A percentile compares a stretch with the other conserved stretches of the same genome.
phyloP scores from a whole-genome alignment of 2,113 vertebrate genomes.

The Odocoileus virginianus region DNA sequence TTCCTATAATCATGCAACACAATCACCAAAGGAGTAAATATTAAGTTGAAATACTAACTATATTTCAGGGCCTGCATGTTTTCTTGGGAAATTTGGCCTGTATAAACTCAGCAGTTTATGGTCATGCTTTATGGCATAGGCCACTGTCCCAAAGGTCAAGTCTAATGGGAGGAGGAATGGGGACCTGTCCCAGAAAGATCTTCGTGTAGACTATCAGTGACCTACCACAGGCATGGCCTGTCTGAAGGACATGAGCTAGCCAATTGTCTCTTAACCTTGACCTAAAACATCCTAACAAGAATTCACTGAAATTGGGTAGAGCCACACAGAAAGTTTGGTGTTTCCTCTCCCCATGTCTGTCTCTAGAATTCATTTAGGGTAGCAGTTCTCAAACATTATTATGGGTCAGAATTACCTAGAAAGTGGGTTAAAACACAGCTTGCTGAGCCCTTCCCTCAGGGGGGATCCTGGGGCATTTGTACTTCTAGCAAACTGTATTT shows the following conservation, averaged over 20 bases:
- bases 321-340: not conserved
- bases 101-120: not conserved
- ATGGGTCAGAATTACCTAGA: not conserved
- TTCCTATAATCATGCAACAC: not conserved
- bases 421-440: not conserved
- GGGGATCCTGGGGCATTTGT: not conserved
- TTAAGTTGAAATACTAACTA: not conserved
- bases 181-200: not conserved
- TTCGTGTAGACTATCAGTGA: not conserved
- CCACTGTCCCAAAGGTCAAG: not conserved
- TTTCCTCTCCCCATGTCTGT: not conserved
- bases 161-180: not conserved
- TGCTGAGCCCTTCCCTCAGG: not conserved
- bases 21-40: not conserved
- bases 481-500: not conserved
- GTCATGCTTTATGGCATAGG: not conserved
- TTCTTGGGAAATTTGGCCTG: not conserved
- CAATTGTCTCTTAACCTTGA: not conserved
- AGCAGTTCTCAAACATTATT: not conserved
- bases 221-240: not conserved
- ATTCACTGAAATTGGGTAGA: not conserved
- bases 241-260: not conserved
- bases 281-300: not conserved
- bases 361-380: not conserved
- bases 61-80: not conserved